Evolutionary conservation across 2,113 vertebrate species (phyloP).

Genomic region (Colistium nudipinnis): DNA sequence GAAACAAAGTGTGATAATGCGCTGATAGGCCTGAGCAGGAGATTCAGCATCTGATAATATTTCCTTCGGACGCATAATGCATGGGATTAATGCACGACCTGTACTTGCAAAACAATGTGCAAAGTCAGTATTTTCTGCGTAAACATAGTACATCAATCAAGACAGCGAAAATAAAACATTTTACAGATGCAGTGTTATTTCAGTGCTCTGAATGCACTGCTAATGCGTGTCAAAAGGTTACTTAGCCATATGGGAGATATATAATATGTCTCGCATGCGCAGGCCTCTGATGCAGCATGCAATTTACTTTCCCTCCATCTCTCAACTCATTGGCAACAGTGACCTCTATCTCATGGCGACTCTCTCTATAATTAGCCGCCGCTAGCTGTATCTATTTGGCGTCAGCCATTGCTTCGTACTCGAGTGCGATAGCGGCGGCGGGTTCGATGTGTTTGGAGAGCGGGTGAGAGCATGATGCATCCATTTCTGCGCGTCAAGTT

Average conservation of each 20-base stretch:
- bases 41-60: background rate
- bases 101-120: constrained; percentile 12
- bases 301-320: constrained; percentile 65
- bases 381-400: constrained; percentile 49
- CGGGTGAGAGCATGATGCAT: constrained; percentile 45
- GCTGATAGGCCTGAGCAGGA: background rate
- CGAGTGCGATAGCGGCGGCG: constrained; percentile 40
- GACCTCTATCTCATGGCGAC: constrained; percentile 70
- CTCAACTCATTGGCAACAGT: constrained; percentile 50
- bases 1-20: constrained; percentile 11
- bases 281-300: constrained; percentile 50
- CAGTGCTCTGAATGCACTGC: constrained; percentile 33
- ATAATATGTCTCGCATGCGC: constrained; percentile 19
- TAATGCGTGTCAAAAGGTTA: constrained; percentile 57
- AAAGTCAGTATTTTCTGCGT: background rate
- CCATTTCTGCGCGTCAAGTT: constrained; percentile 49
- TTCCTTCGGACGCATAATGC: constrained; percentile 3
- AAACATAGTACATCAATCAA: constrained; percentile 33
- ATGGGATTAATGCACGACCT: background rate
- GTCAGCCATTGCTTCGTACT: constrained; percentile 50
- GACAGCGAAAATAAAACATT: constrained; percentile 24
- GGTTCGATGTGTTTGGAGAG: constrained; percentile 48
- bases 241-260: constrained; percentile 53
- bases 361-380: constrained; percentile 54
- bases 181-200: constrained; percentile 32